Evolutionary conservation across 2,113 vertebrate genomes (phyloP).

Genomic region (Kryptolebias marmoratus): DNA sequence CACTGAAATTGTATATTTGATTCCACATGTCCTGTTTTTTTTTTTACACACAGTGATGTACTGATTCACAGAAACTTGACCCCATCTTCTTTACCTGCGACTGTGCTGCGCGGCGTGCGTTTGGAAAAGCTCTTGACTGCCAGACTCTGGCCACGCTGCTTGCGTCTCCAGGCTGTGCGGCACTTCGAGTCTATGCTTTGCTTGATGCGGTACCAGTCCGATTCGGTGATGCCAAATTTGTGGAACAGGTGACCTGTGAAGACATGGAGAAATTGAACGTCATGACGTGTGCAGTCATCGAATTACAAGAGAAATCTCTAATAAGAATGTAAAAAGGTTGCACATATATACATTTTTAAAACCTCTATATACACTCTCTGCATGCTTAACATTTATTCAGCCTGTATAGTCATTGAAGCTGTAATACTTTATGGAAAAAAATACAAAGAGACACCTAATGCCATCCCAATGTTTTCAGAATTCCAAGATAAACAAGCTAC

Average conservation of each 20-base stretch:
- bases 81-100: conserved; percentile 51
- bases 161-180: conserved; percentile 95
- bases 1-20: background rate
- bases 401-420: background rate
- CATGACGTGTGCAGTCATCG: background rate
- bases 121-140: conserved; percentile 98
- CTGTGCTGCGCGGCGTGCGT: conserved; percentile 85
- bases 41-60: background rate
- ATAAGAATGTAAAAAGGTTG: background rate
- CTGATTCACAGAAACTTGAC: background rate
- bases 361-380: background rate
- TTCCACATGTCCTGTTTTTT: too few relatives aligned
- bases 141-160: conserved; percentile 95
- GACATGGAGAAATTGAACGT: conserved; percentile 15
- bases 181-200: conserved; percentile 99
- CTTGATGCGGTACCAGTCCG: conserved; percentile 98
- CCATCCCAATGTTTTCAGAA: background rate
- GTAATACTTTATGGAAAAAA: background rate
- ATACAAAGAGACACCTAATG: background rate
- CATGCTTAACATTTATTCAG: background rate
- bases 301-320: background rate
- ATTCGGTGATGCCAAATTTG: conserved; percentile 94
- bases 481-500: background rate
- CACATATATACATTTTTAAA: too few relatives aligned
- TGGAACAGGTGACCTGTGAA: conserved; percentile 93